Percentiles rank a stretch among this genome's conserved stretches.
Evolutionary conservation across 2,797 vertebrate genomes (phyloP).

Genomic region (Microctenopoma stevenorrisi): DNA sequence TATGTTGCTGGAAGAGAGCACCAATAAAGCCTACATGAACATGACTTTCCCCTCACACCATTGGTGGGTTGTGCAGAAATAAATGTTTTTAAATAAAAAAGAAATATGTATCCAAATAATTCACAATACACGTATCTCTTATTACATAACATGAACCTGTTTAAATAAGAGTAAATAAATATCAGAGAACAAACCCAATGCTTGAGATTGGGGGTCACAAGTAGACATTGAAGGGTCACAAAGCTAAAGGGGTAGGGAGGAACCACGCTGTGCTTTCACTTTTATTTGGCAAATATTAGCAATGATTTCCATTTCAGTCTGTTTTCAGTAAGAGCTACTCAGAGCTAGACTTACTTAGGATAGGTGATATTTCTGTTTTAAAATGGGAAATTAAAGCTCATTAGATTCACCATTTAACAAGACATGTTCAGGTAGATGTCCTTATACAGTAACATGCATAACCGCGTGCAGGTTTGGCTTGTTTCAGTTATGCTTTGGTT

Average conservation of each 20-base stretch:
- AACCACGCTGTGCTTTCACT: background rate
- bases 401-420: background rate
- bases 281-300: constrained; percentile 27
- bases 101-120: too few relatives aligned
- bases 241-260: background rate
- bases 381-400: background rate
- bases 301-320: constrained; percentile 15
- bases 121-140: background rate
- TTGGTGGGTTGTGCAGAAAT: background rate
- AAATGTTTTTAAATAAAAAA: background rate
- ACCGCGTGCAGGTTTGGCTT: background rate
- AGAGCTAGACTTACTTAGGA: background rate
- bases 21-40: constrained; percentile 9
- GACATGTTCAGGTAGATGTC: rapidly evolving
- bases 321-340: constrained; percentile 1
- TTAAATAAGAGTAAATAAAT: background rate
- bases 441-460: background rate
- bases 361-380: constrained; percentile 5
- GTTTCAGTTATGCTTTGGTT: constrained; percentile 49
- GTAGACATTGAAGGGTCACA: background rate
- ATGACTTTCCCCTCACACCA: constrained; percentile 7
- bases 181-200: background rate
- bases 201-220: background rate
- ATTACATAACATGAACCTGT: background rate
- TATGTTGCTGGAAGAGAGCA: constrained; percentile 9